Evolutionary conservation across 1,140 invertebrate species (phyloP), one percentile per base, ranked within the genome.

Genomic region (Drosophila arawakana): DNA sequence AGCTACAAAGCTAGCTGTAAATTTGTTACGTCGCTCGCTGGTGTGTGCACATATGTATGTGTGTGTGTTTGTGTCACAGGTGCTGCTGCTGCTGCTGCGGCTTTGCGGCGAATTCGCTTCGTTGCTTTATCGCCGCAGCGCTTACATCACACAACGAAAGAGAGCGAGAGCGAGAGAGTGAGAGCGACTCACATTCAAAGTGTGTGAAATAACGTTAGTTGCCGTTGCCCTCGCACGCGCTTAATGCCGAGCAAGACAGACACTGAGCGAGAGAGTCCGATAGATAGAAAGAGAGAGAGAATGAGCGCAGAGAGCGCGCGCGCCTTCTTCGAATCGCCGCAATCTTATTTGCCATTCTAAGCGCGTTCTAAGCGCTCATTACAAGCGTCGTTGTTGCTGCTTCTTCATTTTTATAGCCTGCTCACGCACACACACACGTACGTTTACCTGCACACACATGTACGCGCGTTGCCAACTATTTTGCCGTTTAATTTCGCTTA

Each of bases 401-500:
- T 46, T 21, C 34, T 57, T 57, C 54, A 39, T 11, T 72, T 76
- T 76, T 76, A 76, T 66, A 72, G 68, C 59, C 44, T 34, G 50
- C 41, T 44, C 66, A 43, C 55, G 21, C 37, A 57, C 41, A 57
- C 30, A 30, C 57, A 41, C 25, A 69, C 30, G 52, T 46, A 57
- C 30, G 18, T n/a, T 50, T 34, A 43, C 8, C 39, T 7, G 18
- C 7, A 43, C 55, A 62, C 35, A 30, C 41, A 57, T 13, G 63
- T 60, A 49, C 25, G 62, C 86, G 80, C 84, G 83, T 80, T 86
- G 80, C 84, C 83, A 86, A 89, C 83, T 86, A 86, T 86, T 86
- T 86, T 86, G 83, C 83, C 83, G 83, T 86, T 86, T 86, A 86
- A 86, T 86, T 86, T 86, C 83, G 84, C 82, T 86, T 86, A 88